Evolutionary conservation across 2,113 vertebrate species (phyloP).

Genomic region (Meles meles): DNA sequence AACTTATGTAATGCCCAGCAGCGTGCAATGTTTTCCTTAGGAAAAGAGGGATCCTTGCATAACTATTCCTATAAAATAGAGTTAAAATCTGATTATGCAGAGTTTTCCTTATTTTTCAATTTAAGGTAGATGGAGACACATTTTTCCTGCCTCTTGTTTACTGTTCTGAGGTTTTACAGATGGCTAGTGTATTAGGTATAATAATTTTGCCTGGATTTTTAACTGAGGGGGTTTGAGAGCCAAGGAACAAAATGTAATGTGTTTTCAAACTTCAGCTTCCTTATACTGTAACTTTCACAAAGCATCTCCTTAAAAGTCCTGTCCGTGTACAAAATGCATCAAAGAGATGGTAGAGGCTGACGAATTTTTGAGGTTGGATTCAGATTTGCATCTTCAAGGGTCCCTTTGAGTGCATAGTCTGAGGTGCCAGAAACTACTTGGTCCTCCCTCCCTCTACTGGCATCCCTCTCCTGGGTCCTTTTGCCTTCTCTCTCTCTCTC

Average conservation of each 20-base stretch:
- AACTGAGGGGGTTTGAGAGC: slow-evolving; percentile 13
- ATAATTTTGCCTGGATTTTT: slow-evolving; percentile 55
- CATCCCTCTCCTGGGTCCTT: neutral
- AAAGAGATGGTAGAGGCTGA: neutral
- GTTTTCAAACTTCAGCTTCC: slow-evolving; percentile 50
- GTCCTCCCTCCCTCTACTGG: slow-evolving; percentile 15
- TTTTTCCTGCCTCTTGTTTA: slow-evolving; percentile 34
- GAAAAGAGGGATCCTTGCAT: neutral
- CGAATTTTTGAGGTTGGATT: slow-evolving; percentile 60
- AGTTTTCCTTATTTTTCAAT: slow-evolving; percentile 48
- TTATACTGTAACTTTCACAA: slow-evolving; percentile 50
- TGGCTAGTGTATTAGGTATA: slow-evolving; percentile 33
- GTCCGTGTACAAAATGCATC: slow-evolving; percentile 40
- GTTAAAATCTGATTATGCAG: neutral
- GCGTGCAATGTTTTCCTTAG: neutral
- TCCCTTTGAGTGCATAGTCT: slow-evolving; percentile 20
- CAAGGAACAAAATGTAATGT: slow-evolving; percentile 47
- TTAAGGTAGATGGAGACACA: slow-evolving; percentile 14
- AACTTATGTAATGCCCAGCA: neutral
- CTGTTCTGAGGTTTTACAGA: slow-evolving; percentile 48
- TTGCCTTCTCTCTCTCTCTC: neutral
- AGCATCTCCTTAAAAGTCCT: slow-evolving; percentile 52
- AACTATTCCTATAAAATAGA: neutral
- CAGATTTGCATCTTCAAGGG: slow-evolving; percentile 51
- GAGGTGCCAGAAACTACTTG: neutral